Base-by-base conservation (phyloP, 2,888 invertebrate species). In the Spatulosminthurus flaviceps region DNA sequence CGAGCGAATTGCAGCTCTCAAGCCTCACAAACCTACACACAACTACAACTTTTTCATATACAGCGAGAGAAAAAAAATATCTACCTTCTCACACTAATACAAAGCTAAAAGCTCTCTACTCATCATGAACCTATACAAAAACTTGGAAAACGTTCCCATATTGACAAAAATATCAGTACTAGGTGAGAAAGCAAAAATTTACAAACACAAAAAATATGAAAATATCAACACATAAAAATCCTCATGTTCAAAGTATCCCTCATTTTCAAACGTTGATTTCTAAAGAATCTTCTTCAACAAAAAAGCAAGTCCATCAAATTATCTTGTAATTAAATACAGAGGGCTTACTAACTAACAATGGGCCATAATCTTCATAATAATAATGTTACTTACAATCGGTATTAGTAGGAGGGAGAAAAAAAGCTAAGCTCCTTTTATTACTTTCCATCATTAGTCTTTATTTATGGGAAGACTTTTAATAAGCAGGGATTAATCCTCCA, bases 381-480 rank as follows among this genome's bases (percentile, higher is more conserved):
- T 51, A 19, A 51, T 13, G n/a, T 19, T 16, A 5, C 1, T 51
- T 5, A 51, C 51, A 51, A 51, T 51, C 16, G 51, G 16, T 19
- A 51, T 11, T 51, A 13, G 9, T 7, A 41, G 19, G 7, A 51
- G 19, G 9, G 51, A 51, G 51, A 19, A 51, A 51, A 51, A 51
- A 51, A 51, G 51, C 51, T 51, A 51, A 51, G 51, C 51, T 51
- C 9, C 9, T 64, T 74, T 74, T 75, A 75, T 75, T 64, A 75
- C 34, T 34, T 28, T 64, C 29, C 29, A 64, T 34, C 29, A 64
- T 51, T 51, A 75, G 64, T 26, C 67, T 75, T n/a, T 61, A 75
- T 75, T 75, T 64, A 66, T 19, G 13, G 61, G 64, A 22, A 75
- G 75, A 75, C 64, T 75, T 75, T 75, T 75, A 75, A 75, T 75